Evolutionary conservation across 2,888 invertebrate genomes (phyloP).

Genomic region (Hyles lineata): DNA sequence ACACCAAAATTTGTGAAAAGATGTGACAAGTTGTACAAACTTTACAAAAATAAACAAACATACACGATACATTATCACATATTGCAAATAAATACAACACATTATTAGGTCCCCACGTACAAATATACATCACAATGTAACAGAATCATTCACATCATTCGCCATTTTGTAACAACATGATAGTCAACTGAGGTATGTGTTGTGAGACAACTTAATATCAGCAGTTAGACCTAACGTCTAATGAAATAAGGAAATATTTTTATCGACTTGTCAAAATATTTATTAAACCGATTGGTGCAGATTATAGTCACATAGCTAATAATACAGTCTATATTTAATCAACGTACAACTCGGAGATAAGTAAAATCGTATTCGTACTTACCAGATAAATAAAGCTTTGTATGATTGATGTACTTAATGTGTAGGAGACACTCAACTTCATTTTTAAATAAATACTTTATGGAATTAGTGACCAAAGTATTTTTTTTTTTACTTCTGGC

Average conservation of each 20-base stretch:
- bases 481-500: no score
- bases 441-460: no score
- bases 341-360: no score
- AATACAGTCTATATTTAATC: no score
- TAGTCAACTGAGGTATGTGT: background rate
- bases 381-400: no score
- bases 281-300: no score
- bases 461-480: no score
- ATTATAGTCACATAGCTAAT: no score
- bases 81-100: constrained; percentile 21
- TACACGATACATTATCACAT: constrained; percentile 13
- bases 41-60: background rate
- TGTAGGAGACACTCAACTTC: no score
- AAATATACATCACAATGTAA: background rate
- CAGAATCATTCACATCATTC: constrained; percentile 4
- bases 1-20: background rate
- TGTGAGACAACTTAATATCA: background rate
- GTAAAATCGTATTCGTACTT: no score
- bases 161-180: background rate
- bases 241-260: background rate
- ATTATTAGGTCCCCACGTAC: background rate
- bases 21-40: constrained; percentile 7
- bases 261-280: no score
- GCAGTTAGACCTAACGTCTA: background rate
- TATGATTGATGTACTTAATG: no score